Base-by-base conservation (phyloP, 92 coral and sea anemone genomes). In the Montipora capitata region DNA sequence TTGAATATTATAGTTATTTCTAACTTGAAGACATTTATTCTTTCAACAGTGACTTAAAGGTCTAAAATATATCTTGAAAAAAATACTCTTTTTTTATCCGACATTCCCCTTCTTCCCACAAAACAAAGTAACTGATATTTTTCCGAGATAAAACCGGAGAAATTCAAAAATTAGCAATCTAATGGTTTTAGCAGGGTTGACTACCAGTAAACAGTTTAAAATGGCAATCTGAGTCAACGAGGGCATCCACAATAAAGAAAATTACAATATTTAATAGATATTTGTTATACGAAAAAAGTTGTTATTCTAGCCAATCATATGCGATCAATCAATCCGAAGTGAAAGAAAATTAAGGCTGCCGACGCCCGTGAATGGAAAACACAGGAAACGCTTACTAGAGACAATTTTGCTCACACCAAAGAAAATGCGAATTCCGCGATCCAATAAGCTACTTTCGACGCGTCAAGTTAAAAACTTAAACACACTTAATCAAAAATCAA, bases 151-250 rank as follows among this genome's bases (percentile, higher is more conserved):
- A 79, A 16, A 79, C 38, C 51, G 70, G 4, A 3, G 56, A 51
- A 51, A 68, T 51, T 40, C 12, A 3, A 17, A 10, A 78, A 40
- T 61, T 78, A 15, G 81, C 10, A 7, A 39, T 40, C 52, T 63
- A 41, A 8, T 9, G 5, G 40, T 43, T 48, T 63, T 41, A 40
- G 4, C 10, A 43, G n/a, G 54, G 20, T 72, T 72, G n/a, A 43
- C 45, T n/a, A 45, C 38, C 17, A 4, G 51, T 78, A 7, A 42
- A 65, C 12, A 68, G 65, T 49, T 81, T 69, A 39, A 5, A 38
- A n/a, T 69, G 67, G 3, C 52, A 11, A 68, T 43, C 85, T 81
- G 85, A 81, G 85, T 81, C 85, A 81, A 81, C 85, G 85, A 81
- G 85, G 76, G 85, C 85, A 81, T 81, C 66, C 65, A 68, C 20